A percentile compares a stretch with the other conserved stretches of the same genome.
Evolutionary conservation across 2,113 vertebrate species (phyloP).

Genomic region (Sitta europaea): DNA sequence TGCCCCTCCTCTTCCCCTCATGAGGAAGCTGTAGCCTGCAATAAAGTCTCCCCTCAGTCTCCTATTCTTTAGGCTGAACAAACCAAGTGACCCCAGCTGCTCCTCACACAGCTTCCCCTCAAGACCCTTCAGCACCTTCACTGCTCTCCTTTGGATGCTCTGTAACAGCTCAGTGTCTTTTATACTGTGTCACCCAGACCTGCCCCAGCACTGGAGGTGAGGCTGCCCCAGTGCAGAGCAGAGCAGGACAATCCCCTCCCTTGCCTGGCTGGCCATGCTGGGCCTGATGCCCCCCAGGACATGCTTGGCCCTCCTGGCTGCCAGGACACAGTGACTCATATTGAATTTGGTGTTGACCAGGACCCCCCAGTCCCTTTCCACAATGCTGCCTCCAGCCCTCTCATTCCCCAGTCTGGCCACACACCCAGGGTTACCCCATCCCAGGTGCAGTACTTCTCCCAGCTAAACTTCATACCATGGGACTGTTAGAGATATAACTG

Average conservation of each 20-base stretch:
- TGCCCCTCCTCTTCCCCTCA: background rate
- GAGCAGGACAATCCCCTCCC: background rate
- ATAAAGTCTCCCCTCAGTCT: background rate
- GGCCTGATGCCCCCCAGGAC: background rate
- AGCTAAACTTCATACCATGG: background rate
- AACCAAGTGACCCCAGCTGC: background rate
- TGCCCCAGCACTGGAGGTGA: background rate
- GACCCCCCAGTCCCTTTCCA: background rate
- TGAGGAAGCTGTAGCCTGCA: background rate
- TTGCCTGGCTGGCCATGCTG: background rate
- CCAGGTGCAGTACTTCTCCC: background rate
- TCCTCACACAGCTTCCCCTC: accelerated
- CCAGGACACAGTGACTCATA: background rate
- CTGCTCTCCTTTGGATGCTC: background rate
- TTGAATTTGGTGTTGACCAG: accelerated
- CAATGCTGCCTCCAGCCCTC: background rate
- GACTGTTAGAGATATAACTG: background rate
- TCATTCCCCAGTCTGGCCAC: background rate
- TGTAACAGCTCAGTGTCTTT: background rate
- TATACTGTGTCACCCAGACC: accelerated
- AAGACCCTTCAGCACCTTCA: background rate
- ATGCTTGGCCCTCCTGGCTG: background rate
- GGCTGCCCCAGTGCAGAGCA: accelerated
- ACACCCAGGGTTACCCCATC: background rate
- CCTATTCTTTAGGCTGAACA: background rate